Percentiles rank a stretch among this genome's conserved stretches.
phyloP scores from a whole-genome alignment of 2,888 invertebrate species.

The Folsomia candida region DNA sequence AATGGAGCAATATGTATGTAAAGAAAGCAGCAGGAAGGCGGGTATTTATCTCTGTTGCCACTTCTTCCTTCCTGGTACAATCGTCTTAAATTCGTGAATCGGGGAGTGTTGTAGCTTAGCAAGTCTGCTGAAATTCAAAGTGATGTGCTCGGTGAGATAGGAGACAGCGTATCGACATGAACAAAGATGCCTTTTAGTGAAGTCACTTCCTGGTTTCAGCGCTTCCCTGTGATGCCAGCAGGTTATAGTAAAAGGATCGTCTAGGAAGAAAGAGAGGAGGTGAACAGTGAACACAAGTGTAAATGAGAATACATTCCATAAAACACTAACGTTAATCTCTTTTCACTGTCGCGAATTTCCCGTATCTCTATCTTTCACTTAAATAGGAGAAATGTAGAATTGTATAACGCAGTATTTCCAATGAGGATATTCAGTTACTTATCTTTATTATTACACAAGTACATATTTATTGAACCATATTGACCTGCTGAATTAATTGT shows the following conservation, averaged over 20 bases:
- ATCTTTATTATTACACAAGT: too few species aligned
- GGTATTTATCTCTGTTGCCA: slow-evolving; percentile 10
- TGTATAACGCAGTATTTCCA: too few species aligned
- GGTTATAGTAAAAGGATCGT: slow-evolving; percentile 7
- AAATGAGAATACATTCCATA: background rate
- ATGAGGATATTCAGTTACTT: too few species aligned
- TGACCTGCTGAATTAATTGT: too few species aligned
- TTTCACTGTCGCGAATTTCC: too few species aligned
- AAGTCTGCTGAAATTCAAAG: background rate
- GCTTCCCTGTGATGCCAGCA: slow-evolving; percentile 6
- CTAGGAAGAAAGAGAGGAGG: too few species aligned
- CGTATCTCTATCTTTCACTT: too few species aligned
- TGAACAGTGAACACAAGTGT: slow-evolving; percentile 12
- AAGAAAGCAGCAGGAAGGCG: slow-evolving; percentile 10
- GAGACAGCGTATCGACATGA: background rate
- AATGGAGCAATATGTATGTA: too few species aligned
- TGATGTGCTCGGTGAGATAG: background rate
- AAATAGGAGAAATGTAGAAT: too few species aligned
- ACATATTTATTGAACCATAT: too few species aligned
- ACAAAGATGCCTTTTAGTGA: background rate
- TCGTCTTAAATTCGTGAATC: background rate
- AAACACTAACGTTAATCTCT: slow-evolving; percentile 7
- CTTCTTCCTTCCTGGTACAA: background rate
- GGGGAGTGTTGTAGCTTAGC: background rate
- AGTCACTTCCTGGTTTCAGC: background rate